Base-by-base conservation (phyloP, 2,113 vertebrate genomes). In the Cichladusa arquata region DNA sequence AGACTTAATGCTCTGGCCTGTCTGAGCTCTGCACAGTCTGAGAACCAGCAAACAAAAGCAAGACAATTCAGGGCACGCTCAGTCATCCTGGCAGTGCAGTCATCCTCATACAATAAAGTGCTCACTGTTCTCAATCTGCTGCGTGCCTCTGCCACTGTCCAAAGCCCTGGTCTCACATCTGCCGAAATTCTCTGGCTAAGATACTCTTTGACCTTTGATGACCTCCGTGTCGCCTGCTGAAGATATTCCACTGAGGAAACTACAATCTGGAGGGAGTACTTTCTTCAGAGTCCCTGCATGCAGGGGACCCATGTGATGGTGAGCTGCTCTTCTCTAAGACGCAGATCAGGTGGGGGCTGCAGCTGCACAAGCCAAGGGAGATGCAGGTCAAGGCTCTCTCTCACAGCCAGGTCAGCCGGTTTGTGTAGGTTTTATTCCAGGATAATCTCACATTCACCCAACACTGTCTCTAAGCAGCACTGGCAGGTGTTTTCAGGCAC, bases 61-160 rank as follows among this genome's bases (percentile, higher is more conserved):
- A 80, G 45, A 81, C 60, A 88, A 79, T 76, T 84, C 56, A 86
- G 83, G 81, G 45, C 91, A 78, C 0, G 0, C 81, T 89, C 61
- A 64, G 57, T 79, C 86, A 84, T 48, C 60, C 80, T 86, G 65
- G 31, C 77, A 73, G 38, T 65, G 62, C 54, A 88, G 64, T 71
- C 79, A 78, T 69, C 34, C 70, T 92, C 31, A 22, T 73, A 66
- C 91, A 93, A 84, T 81, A 33, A 84, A 48, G 16, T 12, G 36
- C 76, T 84, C 92, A 71, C 60, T 67, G 86, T 57, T 84, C 78
- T 91, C 80, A 56, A 36, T 48, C 44, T 61, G 65, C 56, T 93
- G 44, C 11, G 0, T 71, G 80, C 54, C 60, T 92, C 73, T 73
- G 80, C 38, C 74, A 7, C 69, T 53, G 19, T 45, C 48, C 53